Conservation (phyloP, 1,140 invertebrate genomes). For the Drosophila subpulchrella region DNA sequence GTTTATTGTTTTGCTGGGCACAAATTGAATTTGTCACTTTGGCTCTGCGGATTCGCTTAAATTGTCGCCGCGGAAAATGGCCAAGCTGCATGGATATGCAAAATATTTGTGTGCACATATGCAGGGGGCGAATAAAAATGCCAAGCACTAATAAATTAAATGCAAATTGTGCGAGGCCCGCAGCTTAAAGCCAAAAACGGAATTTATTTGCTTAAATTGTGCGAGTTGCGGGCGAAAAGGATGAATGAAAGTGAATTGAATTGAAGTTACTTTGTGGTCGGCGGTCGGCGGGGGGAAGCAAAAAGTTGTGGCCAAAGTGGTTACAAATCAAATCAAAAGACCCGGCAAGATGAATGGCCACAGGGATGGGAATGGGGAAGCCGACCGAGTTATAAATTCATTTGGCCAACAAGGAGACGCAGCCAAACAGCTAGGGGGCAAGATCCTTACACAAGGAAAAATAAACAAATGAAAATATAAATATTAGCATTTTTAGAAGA, state of each 20-base stretch:
- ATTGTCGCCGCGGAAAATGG: conserved; percentile 30
- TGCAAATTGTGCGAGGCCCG: conserved; percentile 33
- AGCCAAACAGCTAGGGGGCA: conserved; percentile 22
- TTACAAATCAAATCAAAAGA: conserved; percentile 62
- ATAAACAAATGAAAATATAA: background rate
- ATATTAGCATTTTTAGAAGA: no score
- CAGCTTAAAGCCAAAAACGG: conserved; percentile 36
- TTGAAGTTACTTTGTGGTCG: conserved; percentile 48
- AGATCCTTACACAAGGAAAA: conserved; percentile 14
- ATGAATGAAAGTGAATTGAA: conserved; percentile 33
- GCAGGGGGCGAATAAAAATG: conserved; percentile 42
- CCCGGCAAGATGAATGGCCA: conserved; percentile 43
- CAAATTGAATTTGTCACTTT: conserved; percentile 58
- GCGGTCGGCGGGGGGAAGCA: conserved; percentile 4
- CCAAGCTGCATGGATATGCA: conserved; percentile 40
- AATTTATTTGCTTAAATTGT: conserved; percentile 49
- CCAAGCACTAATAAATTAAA: conserved; percentile 41
- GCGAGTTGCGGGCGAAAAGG: background rate
- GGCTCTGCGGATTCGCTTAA: conserved; percentile 29
- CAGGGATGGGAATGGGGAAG: background rate
- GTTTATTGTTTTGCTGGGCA: conserved; percentile 15
- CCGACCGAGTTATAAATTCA: conserved; percentile 62
- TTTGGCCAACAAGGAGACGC: conserved; percentile 48
- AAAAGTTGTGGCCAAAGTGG: conserved; percentile 52
- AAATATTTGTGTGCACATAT: conserved; percentile 46